Percentiles rank a stretch among this genome's conserved stretches.
Conservation (phyloP, 2,113 vertebrate genomes). For the Athene cunicularia region DNA sequence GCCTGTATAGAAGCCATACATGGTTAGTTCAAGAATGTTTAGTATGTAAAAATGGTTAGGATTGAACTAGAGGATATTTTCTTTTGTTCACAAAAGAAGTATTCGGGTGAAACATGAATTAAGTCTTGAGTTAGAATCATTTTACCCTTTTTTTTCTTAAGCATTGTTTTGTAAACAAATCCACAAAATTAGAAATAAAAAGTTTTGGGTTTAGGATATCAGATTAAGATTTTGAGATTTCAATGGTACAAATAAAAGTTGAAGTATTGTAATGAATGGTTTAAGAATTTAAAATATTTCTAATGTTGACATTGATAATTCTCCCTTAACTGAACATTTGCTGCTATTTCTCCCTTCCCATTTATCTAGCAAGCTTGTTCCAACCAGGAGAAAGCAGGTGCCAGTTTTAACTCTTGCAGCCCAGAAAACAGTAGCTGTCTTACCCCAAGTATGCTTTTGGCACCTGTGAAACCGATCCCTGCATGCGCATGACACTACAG, state of each 20-base stretch:
- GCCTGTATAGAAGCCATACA: background rate
- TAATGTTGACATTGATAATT: background rate
- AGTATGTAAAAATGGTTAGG: background rate
- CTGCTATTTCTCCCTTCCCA: background rate
- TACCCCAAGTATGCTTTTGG: background rate
- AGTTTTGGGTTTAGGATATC: background rate
- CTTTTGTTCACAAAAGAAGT: background rate
- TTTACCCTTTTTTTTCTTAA: background rate
- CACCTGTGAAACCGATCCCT: background rate
- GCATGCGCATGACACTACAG: too few relatives aligned
- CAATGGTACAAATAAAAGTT: background rate
- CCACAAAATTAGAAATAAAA: background rate
- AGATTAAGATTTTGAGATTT: background rate
- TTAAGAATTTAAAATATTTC: background rate
- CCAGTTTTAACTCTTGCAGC: background rate
- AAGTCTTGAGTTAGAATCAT: background rate
- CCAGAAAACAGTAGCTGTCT: background rate
- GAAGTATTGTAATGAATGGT: background rate
- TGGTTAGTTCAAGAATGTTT: background rate
- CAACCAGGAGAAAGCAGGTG: background rate
- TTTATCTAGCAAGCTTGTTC: background rate
- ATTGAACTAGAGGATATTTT: background rate
- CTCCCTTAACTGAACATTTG: background rate
- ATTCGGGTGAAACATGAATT: background rate
- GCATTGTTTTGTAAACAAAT: background rate